These are phyloP conservation scores for Zaprionus vittiger DNA, from an alignment of 1,140 invertebrate genomes.

Conservation along the genomic window DNA sequence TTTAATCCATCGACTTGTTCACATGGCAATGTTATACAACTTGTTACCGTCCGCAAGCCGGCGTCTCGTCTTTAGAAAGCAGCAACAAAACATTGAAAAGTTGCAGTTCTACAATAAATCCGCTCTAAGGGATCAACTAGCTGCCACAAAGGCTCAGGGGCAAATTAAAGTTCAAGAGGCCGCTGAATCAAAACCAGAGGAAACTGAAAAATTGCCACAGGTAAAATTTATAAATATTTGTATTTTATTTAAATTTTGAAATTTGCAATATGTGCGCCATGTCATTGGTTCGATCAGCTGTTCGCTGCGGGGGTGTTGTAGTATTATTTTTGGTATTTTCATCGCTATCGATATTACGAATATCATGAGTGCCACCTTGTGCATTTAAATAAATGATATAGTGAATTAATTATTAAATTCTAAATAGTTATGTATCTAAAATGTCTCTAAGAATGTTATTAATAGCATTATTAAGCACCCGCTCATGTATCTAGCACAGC, in stretches of 20 bases:
- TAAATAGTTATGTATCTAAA: neutral
- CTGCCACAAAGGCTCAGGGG: neutral
- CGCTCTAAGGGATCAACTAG: neutral
- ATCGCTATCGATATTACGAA: constrained; percentile 11
- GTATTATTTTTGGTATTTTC: constrained; percentile 11
- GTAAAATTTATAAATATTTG: neutral
- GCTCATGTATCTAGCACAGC: neutral
- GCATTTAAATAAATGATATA: neutral
- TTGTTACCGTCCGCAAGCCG: neutral
- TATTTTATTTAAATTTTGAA: neutral
- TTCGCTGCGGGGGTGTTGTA: neutral
- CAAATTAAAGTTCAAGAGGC: neutral
- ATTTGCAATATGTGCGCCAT: neutral
- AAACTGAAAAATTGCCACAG: neutral
- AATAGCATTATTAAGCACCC: neutral
- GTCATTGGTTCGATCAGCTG: neutral
- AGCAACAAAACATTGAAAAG: neutral
- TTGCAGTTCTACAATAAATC: neutral
- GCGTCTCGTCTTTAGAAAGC: neutral
- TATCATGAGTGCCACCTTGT: neutral
- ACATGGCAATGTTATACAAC: neutral
- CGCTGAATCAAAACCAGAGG: neutral
- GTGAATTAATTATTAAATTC: neutral
- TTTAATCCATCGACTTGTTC: neutral
- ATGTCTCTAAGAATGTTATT: neutral